These are phyloP conservation scores for Drosophila pseudotakahashii DNA, from an alignment of 2,888 invertebrate species.

Conservation along the genomic window DNA sequence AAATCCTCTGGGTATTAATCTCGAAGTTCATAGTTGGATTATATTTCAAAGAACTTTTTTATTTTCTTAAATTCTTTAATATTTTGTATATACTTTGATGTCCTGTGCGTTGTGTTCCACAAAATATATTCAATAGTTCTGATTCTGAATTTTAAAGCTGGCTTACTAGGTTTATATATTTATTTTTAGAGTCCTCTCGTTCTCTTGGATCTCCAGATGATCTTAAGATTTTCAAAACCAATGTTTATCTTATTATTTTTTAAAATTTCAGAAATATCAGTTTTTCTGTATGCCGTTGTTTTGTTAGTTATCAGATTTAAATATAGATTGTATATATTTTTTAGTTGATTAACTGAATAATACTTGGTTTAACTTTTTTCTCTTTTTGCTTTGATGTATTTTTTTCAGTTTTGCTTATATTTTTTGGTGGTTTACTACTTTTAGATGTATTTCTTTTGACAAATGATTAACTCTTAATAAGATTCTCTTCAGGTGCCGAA, in stretches of 20 bases:
- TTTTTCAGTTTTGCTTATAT: not conserved
- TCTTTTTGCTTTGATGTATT: not conserved
- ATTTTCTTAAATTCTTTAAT: no score
- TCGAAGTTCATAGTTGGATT: constrained; percentile 45
- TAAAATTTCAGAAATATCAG: no score
- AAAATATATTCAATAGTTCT: no score
- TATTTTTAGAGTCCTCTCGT: not conserved
- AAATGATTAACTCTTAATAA: not conserved
- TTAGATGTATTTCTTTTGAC: not conserved
- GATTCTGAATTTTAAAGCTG: no score
- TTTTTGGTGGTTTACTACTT: not conserved
- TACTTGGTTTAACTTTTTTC: not conserved
- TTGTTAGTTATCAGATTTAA: no score
- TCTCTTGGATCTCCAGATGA: not conserved
- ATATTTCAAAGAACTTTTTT: no score
- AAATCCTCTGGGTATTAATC: constrained; percentile 55
- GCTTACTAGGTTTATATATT: no score
- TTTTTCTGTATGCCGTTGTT: no score
- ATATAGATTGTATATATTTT: not conserved
- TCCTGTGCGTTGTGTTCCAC: no score
- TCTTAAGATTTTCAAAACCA: not conserved
- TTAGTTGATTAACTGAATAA: not conserved
- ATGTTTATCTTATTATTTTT: not conserved
- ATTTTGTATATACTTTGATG: not conserved
- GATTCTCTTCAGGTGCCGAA: not conserved